Conservation (phyloP, 2,797 vertebrate genomes). For the Coregonus ussuriensis region DNA sequence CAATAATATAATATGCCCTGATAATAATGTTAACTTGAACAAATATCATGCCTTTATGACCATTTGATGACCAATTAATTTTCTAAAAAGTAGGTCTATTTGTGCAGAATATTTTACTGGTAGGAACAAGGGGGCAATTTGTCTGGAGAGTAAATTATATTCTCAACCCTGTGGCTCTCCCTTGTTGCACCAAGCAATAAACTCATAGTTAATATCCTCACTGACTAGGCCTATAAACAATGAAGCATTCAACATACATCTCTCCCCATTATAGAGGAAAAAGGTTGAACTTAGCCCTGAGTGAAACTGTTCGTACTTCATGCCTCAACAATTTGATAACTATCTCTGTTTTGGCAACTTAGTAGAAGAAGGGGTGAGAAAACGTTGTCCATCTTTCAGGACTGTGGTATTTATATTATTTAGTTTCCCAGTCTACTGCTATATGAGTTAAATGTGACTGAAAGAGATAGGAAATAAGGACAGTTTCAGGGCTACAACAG, state of each 20-base stretch:
- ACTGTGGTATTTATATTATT: too few relatives aligned
- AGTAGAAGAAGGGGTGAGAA: slow-evolving; percentile 33
- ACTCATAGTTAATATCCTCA: slow-evolving; percentile 68
- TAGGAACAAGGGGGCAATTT: neutral
- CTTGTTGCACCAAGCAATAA: slow-evolving; percentile 60
- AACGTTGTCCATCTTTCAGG: slow-evolving; percentile 44
- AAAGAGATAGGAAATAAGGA: neutral
- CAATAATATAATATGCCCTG: too few relatives aligned
- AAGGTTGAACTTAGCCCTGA: slow-evolving; percentile 74
- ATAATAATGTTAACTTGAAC: too few relatives aligned
- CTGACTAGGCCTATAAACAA: slow-evolving; percentile 69
- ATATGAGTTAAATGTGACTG: neutral
- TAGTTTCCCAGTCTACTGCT: neutral
- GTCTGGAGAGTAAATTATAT: slow-evolving; percentile 50
- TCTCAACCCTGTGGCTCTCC: slow-evolving; percentile 51
- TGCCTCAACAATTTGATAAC: slow-evolving; percentile 71
- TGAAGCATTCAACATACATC: slow-evolving; percentile 65
- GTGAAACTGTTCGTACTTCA: slow-evolving; percentile 74
- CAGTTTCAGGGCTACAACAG: slow-evolving; percentile 1
- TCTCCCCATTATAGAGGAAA: slow-evolving; percentile 62
- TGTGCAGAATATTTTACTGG: too few relatives aligned
- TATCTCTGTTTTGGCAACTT: slow-evolving; percentile 62
- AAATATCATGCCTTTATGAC: too few relatives aligned
- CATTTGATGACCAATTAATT: too few relatives aligned
- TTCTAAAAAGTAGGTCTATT: too few relatives aligned